Percentiles rank a stretch among this genome's conserved stretches.
These are phyloP conservation scores for Apamea monoglypha DNA, from an alignment of 2,888 invertebrate species.

Conservation along the genomic window DNA sequence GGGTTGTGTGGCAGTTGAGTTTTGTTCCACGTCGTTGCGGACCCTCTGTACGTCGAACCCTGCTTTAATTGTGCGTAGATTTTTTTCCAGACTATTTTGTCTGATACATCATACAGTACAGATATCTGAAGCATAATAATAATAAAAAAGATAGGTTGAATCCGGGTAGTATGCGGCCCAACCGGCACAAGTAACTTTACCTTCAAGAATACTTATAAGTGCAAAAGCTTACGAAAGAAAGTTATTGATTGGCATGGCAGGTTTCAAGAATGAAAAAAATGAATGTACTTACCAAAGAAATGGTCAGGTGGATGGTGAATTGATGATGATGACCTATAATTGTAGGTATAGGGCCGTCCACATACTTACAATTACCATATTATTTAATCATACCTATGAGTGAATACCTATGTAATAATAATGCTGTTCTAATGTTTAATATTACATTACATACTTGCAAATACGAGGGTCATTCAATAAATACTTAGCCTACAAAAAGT, in stretches of 20 bases:
- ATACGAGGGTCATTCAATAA: too few species aligned
- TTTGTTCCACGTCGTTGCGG: constrained; percentile 86
- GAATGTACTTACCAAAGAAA: neutral
- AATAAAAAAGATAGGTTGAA: neutral
- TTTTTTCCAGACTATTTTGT: neutral
- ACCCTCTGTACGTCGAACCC: constrained; percentile 75
- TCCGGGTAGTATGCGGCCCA: neutral
- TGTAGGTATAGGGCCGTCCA: neutral
- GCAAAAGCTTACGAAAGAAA: constrained; percentile 33
- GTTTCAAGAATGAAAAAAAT: neutral
- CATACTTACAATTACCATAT: neutral
- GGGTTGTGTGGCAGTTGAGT: constrained; percentile 67
- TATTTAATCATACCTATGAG: too few species aligned
- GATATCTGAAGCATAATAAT: neutral
- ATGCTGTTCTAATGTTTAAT: constrained; percentile 17
- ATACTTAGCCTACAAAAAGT: too few species aligned
- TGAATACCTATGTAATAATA: neutral
- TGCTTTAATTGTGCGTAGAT: constrained; percentile 23
- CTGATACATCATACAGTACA: too few species aligned
- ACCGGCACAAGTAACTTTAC: neutral
- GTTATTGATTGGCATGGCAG: constrained; percentile 19
- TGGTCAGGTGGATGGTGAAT: neutral
- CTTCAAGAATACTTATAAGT: constrained; percentile 59
- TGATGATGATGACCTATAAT: neutral
- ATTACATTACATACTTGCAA: too few species aligned